phyloP scores from a whole-genome alignment of 2,113 vertebrate species.

The Festucalex cinctus region DNA sequence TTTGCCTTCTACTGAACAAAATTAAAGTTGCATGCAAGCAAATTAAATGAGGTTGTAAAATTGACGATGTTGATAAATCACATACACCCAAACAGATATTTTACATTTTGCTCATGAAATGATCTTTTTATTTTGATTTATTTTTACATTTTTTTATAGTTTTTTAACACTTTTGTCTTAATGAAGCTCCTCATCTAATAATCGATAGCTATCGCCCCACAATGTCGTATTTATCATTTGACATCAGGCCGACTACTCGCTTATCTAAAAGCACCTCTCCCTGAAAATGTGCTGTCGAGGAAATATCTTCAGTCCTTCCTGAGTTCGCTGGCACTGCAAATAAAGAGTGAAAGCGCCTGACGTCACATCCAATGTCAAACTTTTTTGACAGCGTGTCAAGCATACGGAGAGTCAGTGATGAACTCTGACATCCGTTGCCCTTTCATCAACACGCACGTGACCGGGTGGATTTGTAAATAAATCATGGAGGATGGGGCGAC shows the following conservation, averaged over 20 bases:
- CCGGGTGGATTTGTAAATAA: background rate
- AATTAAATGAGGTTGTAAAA: too few relatives aligned
- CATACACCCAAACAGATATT: too few relatives aligned
- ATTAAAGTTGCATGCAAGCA: too few relatives aligned
- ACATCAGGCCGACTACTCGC: background rate
- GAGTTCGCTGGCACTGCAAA: background rate
- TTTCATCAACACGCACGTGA: conserved; percentile 1
- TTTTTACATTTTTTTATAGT: too few relatives aligned
- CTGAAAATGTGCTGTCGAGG: background rate
- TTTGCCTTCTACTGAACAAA: too few relatives aligned
- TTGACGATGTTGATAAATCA: too few relatives aligned
- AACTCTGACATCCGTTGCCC: background rate
- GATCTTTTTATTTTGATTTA: too few relatives aligned
- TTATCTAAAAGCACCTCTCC: background rate
- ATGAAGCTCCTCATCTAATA: too few relatives aligned
- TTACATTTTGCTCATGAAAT: too few relatives aligned
- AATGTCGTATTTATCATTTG: background rate
- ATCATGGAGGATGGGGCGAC: background rate
- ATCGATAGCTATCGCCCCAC: background rate
- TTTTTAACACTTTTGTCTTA: too few relatives aligned
- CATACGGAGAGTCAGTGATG: background rate
- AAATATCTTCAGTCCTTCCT: background rate
- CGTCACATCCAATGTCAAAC: background rate
- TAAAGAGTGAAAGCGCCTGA: background rate
- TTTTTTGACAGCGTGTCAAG: conserved; percentile 2